phyloP scores from a whole-genome alignment of 2,113 vertebrate species.

The Chamaea fasciata region DNA sequence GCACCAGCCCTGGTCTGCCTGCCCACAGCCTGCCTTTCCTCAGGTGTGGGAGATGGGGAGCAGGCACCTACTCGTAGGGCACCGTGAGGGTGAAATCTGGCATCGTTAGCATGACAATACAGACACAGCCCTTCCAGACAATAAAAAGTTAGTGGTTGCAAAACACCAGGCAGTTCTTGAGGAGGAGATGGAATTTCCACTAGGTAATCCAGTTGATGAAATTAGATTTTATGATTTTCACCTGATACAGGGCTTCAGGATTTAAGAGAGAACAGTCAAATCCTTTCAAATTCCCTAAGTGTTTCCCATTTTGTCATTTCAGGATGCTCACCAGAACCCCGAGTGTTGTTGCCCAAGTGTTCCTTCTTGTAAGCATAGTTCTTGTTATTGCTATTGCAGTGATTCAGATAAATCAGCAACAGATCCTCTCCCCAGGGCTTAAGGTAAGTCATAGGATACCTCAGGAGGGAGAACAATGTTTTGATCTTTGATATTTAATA shows the following conservation, averaged over 20 bases:
- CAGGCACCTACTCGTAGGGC: neutral
- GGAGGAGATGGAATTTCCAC: neutral
- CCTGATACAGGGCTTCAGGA: neutral
- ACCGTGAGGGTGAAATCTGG: neutral
- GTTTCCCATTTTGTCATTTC: neutral
- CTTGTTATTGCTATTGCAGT: conserved; percentile 82
- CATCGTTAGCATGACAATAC: neutral
- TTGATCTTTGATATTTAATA: neutral
- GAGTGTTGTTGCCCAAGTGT: conserved; percentile 69
- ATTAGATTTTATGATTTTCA: neutral
- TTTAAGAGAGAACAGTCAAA: neutral
- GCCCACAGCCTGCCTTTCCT: neutral
- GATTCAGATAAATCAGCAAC: conserved; percentile 79
- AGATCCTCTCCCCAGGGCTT: conserved; percentile 70
- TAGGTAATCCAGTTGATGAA: neutral
- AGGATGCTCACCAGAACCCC: conserved; percentile 74
- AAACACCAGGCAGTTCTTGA: neutral
- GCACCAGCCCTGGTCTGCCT: neutral
- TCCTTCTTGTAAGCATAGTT: conserved; percentile 81
- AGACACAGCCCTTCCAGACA: neutral
- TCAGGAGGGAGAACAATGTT: neutral
- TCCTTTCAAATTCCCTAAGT: neutral
- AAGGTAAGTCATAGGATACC: conserved; percentile 74
- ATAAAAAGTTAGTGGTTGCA: neutral
- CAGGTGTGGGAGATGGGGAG: neutral